A percentile compares a stretch with the other conserved stretches of the same genome.
Conservation (phyloP, 2,113 vertebrate species). For the Pituophis catenifer region DNA sequence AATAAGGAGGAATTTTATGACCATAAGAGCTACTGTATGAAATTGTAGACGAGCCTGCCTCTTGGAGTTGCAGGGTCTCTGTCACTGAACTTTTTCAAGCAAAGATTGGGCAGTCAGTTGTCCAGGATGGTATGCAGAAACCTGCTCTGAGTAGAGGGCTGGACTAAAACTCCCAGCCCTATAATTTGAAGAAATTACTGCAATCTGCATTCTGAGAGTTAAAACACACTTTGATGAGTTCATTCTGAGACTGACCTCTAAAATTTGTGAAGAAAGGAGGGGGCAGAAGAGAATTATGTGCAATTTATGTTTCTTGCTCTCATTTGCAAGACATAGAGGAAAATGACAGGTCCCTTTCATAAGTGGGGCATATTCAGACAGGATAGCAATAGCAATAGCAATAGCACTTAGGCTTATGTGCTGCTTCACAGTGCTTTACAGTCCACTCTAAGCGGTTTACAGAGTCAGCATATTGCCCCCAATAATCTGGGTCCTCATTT, state of each 20-base stretch:
- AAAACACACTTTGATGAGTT: not conserved
- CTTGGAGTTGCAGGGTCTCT: not conserved
- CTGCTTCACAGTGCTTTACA: no score
- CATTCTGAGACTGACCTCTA: not conserved
- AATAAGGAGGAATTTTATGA: not conserved
- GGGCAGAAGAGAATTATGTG: not conserved
- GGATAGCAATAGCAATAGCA: not conserved
- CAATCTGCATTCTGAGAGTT: not conserved
- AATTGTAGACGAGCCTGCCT: not conserved
- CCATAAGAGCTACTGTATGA: not conserved
- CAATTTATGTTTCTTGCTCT: not conserved
- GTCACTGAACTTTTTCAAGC: not conserved
- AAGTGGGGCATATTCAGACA: not conserved
- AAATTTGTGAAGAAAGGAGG: not conserved
- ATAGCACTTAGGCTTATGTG: no score
- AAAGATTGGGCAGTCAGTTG: not conserved
- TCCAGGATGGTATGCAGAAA: not conserved
- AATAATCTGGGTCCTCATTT: no score
- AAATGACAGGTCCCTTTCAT: not conserved
- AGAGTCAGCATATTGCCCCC: no score
- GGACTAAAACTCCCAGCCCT: not conserved
- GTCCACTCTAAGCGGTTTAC: no score
- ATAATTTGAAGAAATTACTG: not conserved
- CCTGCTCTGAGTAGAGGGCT: not conserved
- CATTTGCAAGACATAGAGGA: not conserved